Base-by-base conservation (phyloP, 1,140 invertebrate species). In the Patella vulgata region DNA sequence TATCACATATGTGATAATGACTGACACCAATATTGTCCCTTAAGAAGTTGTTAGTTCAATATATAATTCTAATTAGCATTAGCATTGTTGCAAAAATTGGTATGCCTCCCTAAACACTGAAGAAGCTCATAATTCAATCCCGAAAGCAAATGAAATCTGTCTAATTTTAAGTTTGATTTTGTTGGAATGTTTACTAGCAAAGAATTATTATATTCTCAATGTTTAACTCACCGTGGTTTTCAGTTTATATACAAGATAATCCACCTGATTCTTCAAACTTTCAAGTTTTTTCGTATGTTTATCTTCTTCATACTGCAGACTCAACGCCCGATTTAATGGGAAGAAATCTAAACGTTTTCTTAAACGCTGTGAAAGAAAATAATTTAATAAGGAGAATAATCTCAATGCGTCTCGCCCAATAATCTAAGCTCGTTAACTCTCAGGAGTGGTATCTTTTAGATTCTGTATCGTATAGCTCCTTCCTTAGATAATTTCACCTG, bases 271-370 rank as follows among this genome's bases (percentile, higher is more conserved):
- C 53, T 68, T 58, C 43, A 80, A 53, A 5, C 46, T 58, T 31
- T 80, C 73, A n/a, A 78, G 58, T n/a, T 71, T 76, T 2, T 48
- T 48, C 56, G 75, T 73, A 39, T 59, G 75, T 14, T 67, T 64
- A 55, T 80, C 75, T 40, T 77, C 74, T 36, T 78, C 71, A 21
- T 75, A 66, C 54, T 63, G 61, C 19, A 82, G 61, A 53, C 74
- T 73, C 39, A 82, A 64, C 12, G 80, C 80, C 27, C 78, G 66
- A 53, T 82, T 80, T 40, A 79, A 56, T 21, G 80, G 80, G 68
- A 82, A 82, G 63, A 82, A 82, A 53, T 80, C 78, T 54, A 68
- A 75, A 39, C 71, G 75, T 30, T 73, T 71, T 27, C 70, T 66
- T 30, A 59, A 33, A n/a, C 79, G 66, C 78, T 82, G 71, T 19